Conservation (phyloP, 2,113 vertebrate genomes). For the Atractosteus spatula region DNA sequence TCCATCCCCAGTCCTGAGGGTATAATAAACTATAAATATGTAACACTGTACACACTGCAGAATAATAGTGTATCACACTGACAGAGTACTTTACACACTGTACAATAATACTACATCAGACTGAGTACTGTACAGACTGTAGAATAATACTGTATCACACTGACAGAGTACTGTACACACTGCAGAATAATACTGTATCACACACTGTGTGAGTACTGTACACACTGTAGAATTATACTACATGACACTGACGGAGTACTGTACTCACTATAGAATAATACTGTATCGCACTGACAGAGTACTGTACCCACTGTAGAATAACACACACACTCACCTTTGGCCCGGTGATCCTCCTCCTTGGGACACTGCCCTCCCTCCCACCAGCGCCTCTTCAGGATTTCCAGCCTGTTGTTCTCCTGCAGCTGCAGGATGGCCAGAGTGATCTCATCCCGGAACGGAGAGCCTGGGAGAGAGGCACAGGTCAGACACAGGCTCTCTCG, state of each 20-base stretch:
- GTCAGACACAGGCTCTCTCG: too few relatives aligned
- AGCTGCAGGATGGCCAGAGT: conserved; percentile 83
- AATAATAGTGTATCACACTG: too few relatives aligned
- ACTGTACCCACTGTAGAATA: not conserved
- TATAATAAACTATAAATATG: not conserved
- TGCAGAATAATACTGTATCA: too few relatives aligned
- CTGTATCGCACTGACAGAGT: too few relatives aligned
- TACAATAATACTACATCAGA: too few relatives aligned
- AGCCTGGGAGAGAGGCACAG: conserved; percentile 52
- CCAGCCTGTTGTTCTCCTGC: conserved; percentile 86
- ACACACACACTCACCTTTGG: conserved; percentile 69
- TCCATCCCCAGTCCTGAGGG: conserved; percentile 79
- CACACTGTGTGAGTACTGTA: too few relatives aligned
- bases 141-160: too few relatives aligned
- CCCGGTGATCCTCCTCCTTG: conserved; percentile 85
- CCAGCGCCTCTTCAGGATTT: conserved; percentile 88
- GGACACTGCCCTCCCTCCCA: conserved; percentile 87
- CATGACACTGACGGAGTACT: too few relatives aligned
- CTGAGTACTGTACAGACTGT: too few relatives aligned
- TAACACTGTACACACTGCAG: not conserved
- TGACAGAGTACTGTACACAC: too few relatives aligned
- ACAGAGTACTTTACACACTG: too few relatives aligned
- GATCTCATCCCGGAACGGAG: conserved; percentile 84
- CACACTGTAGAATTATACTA: too few relatives aligned
- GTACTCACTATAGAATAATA: not conserved